Conservation (phyloP, 1,140 invertebrate genomes). For the Theocolax elegans region DNA sequence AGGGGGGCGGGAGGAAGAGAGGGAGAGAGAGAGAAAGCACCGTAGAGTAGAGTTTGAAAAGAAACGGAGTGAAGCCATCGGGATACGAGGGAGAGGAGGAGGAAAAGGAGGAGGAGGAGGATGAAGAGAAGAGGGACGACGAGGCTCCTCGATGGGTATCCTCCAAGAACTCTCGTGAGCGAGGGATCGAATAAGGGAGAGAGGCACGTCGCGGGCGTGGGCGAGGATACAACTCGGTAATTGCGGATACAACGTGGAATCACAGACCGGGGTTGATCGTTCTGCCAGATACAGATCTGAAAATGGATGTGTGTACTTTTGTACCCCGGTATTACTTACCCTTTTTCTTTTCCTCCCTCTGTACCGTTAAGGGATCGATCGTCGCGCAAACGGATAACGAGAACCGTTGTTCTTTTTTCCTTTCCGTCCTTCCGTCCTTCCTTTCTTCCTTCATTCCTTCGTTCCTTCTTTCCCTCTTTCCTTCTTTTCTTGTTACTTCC, state of each 20-base stretch:
- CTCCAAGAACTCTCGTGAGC: not conserved
- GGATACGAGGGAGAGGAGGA: not conserved
- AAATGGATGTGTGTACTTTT: conserved; percentile 33
- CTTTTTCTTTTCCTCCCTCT: not conserved
- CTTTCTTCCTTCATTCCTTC: no score
- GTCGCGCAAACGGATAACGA: conserved; percentile 30
- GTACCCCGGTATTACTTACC: not conserved
- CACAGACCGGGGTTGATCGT: conserved; percentile 31
- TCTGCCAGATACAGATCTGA: conserved; percentile 37
- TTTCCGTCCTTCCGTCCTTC: not conserved
- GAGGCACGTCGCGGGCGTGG: not conserved
- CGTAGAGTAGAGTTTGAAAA: conserved; percentile 2
- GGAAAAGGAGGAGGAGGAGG: not conserved
- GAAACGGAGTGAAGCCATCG: conserved; percentile 15
- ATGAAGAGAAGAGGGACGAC: not conserved
- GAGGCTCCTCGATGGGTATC: not conserved
- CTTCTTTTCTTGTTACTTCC: no score
- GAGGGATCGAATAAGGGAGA: not conserved
- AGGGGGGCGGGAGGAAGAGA: not conserved
- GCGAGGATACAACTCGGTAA: conserved; percentile 38
- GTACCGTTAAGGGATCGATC: conserved; percentile 15
- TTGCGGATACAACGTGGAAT: conserved; percentile 34
- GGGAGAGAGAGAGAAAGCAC: not conserved
- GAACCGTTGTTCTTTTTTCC: conserved; percentile 26
- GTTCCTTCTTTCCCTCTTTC: not conserved